Evolutionary conservation across 37 sponge, comb jelly and placozoan genomes (phyloP).

Genomic region (Amphimedon queenslandica): DNA sequence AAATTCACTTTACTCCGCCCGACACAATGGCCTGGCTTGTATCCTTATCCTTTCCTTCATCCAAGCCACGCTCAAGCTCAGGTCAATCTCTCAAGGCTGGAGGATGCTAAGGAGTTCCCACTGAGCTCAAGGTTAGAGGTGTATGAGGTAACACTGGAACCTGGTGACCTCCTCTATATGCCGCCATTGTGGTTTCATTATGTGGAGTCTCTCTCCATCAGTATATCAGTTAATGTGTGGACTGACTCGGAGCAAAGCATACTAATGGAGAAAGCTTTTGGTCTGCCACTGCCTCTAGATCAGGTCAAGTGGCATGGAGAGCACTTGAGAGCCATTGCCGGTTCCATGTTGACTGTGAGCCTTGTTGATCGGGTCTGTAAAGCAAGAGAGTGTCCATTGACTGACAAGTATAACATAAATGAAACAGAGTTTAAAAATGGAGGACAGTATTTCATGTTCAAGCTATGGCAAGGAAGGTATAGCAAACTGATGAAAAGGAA

Average conservation of each 20-base stretch:
- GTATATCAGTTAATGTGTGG: constrained; percentile 91
- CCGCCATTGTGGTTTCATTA: constrained; percentile 92
- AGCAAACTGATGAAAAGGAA: constrained; percentile 31
- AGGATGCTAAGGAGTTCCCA: constrained; percentile 26
- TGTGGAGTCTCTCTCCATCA: constrained; percentile 69
- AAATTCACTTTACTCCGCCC: constrained; percentile 70
- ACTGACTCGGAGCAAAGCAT: constrained; percentile 68
- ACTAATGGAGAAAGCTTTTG: constrained; percentile 39
- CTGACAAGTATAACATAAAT: constrained; percentile 7
- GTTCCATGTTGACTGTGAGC: constrained; percentile 17
- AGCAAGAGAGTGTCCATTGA: constrained; percentile 14
- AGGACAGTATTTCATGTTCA: constrained; percentile 39
- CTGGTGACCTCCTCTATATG: constrained; percentile 85
- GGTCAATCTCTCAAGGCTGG: constrained; percentile 64
- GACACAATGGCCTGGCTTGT: constrained; percentile 65
- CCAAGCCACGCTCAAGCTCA: constrained; percentile 90
- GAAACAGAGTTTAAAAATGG: neutral
- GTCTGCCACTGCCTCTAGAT: constrained; percentile 28
- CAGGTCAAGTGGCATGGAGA: constrained; percentile 13
- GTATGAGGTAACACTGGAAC: constrained; percentile 53
- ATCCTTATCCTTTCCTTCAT: constrained; percentile 89
- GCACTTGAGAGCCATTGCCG: constrained; percentile 11
- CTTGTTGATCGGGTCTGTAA: constrained; percentile 31
- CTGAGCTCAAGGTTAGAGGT: constrained; percentile 29
- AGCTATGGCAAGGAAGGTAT: constrained; percentile 55